Base-by-base conservation (phyloP, 2,113 vertebrate species). In the Poeciliopsis occidentalis region DNA sequence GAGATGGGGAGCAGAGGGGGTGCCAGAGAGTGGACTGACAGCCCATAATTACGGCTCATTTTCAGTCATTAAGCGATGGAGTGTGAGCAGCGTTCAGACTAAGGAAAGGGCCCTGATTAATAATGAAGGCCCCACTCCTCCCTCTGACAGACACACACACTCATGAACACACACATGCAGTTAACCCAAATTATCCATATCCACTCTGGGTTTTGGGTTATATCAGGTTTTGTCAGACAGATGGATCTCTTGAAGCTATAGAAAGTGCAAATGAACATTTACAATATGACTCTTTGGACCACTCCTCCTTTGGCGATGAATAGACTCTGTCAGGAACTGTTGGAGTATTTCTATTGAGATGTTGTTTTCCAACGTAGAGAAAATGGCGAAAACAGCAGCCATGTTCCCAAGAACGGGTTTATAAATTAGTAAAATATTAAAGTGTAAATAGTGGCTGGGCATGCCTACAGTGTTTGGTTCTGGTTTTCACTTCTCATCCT, bases 1-100 rank as follows among this genome's bases (percentile, higher is more conserved):
- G 88, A 88, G 89, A 92, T 88, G 86, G 87, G 75, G 87, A 88
- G 87, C 84, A 87, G 81, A 79, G 81, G 85, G 90, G 92, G 85
- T 85, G 88, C 82, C 79, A 87, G 85, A 74, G 83, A 81, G 81
- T 86, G 87, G 90, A 91, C 93, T 94, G 92, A 93, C 93, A 94
- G 91, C 82, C 91, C 91, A 89, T 94, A 93, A 93, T 94, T 94
- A 93, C 37, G 71, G 70, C 92, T 93, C 92, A 93, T 94, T 94
- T 94, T 94, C 91, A 90, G 91, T 92, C 91, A 94, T 94, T 93
- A 93, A 92, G 90, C 87, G 83, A 86, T 86, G 81, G 88, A 92
- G 92, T 89, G 89, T 84, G 88, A 91, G 86, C 85, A 84, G 88
- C 84, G 83, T 84, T 91, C 85, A 85, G 84, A 88, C 86, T 85